These are phyloP conservation scores for Tyrannus savana DNA, from an alignment of 2,113 vertebrate species.

Conservation along the genomic window DNA sequence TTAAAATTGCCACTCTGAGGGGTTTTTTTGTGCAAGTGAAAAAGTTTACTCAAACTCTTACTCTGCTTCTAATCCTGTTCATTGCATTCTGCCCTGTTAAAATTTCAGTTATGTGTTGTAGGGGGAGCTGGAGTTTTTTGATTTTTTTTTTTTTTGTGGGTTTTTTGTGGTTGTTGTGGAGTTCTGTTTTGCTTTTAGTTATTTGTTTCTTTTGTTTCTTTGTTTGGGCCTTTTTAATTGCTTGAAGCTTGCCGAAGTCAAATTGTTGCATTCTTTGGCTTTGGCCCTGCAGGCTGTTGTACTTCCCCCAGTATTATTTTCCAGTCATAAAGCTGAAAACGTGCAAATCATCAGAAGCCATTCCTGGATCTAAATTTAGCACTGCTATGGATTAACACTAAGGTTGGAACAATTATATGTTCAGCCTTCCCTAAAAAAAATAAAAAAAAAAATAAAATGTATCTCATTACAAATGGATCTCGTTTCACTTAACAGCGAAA, in stretches of 20 bases:
- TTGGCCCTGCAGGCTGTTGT: not conserved
- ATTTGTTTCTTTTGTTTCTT: not conserved
- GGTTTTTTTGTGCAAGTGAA: not conserved
- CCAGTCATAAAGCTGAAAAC: not conserved
- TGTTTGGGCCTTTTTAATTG: not conserved
- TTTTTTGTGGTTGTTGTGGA: not conserved
- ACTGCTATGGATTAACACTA: not conserved
- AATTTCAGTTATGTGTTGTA: not conserved
- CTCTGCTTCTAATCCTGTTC: not conserved
- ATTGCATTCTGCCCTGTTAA: not conserved
- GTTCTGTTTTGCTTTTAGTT: not conserved
- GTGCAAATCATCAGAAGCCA: not conserved
- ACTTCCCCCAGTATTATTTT: not conserved
- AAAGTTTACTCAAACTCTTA: not conserved
- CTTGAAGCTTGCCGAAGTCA: not conserved
- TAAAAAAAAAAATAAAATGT: not conserved
- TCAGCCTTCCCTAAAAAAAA: not conserved
- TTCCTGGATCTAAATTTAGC: slow-evolving; percentile 16
- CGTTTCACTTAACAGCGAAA: slow-evolving; percentile 6
- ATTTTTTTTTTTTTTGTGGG: not conserved
- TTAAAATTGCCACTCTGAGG: not conserved
- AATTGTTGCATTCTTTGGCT: not conserved
- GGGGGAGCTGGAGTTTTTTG: no score
- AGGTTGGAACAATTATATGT: not conserved
- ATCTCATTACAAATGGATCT: not conserved